Conservation (phyloP, 2,113 vertebrate species). For the Tupaia tana region DNA sequence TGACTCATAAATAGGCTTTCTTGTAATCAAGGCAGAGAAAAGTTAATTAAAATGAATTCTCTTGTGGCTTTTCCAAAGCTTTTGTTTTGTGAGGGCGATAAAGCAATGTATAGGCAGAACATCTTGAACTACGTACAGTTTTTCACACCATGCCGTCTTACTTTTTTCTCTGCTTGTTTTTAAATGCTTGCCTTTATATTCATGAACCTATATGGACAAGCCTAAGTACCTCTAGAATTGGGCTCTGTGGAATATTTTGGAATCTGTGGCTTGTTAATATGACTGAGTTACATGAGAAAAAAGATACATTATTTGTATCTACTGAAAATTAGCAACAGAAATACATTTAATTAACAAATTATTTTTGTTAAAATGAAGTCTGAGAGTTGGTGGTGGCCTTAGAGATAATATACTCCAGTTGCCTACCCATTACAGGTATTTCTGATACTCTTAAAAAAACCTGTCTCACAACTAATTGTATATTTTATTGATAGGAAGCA, state of each 20-base stretch:
- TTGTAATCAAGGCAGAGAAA: conserved; percentile 68
- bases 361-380: conserved; percentile 19
- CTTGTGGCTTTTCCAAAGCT: conserved; percentile 50
- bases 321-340: neutral
- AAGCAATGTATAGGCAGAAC: conserved; percentile 20
- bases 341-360: conserved; percentile 39
- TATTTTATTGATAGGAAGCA: conserved; percentile 24
- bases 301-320: neutral
- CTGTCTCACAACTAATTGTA: neutral
- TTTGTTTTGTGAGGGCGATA: conserved; percentile 63
- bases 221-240: neutral
- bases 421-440: neutral
- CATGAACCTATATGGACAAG: neutral
- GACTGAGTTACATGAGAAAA: neutral
- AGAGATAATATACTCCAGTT: neutral
- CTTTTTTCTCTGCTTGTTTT: neutral
- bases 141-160: neutral
- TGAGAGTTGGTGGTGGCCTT: neutral
- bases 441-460: neutral
- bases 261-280: conserved; percentile 27
- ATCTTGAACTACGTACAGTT: neutral
- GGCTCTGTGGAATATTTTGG: neutral
- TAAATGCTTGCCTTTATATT: conserved; percentile 15
- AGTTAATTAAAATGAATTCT: conserved; percentile 74
- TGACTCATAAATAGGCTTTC: conserved; percentile 54